Percentiles rank a stretch among this genome's conserved stretches.
Conservation (phyloP, 2,113 vertebrate genomes). For the Oryzias curvinotus region DNA sequence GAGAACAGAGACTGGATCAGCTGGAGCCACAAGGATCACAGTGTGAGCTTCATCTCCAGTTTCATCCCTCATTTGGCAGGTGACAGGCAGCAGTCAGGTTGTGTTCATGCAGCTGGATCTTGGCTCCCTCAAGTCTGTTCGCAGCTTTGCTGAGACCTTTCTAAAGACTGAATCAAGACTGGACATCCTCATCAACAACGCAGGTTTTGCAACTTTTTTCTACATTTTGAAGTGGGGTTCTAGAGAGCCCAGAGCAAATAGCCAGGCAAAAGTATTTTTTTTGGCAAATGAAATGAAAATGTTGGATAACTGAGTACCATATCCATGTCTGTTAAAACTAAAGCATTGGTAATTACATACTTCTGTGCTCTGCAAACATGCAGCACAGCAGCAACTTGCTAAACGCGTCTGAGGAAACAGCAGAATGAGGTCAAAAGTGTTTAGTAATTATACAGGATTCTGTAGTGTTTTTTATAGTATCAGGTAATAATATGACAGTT, state of each 20-base stretch:
- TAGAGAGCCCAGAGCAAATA: background rate
- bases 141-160: conserved; percentile 82
- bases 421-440: too few relatives aligned
- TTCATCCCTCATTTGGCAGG: conserved; percentile 42
- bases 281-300: too few relatives aligned
- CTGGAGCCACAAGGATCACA: background rate
- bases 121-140: conserved; percentile 83
- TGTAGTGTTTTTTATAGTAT: too few relatives aligned
- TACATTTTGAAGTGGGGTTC: background rate
- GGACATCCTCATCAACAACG: conserved; percentile 93
- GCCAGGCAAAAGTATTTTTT: too few relatives aligned
- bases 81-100: conserved; percentile 81
- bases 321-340: too few relatives aligned
- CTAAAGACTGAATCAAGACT: conserved; percentile 84
- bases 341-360: too few relatives aligned
- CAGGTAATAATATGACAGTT: too few relatives aligned
- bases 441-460: too few relatives aligned
- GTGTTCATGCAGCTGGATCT: conserved; percentile 88
- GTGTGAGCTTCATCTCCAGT: background rate
- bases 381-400: too few relatives aligned
- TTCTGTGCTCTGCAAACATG: too few relatives aligned
- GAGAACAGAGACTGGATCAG: background rate
- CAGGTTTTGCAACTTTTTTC: conserved; percentile 71
- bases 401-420: too few relatives aligned
- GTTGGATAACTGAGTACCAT: too few relatives aligned